phyloP scores from a whole-genome alignment of 2,113 vertebrate genomes.

The Onychostoma macrolepis region DNA sequence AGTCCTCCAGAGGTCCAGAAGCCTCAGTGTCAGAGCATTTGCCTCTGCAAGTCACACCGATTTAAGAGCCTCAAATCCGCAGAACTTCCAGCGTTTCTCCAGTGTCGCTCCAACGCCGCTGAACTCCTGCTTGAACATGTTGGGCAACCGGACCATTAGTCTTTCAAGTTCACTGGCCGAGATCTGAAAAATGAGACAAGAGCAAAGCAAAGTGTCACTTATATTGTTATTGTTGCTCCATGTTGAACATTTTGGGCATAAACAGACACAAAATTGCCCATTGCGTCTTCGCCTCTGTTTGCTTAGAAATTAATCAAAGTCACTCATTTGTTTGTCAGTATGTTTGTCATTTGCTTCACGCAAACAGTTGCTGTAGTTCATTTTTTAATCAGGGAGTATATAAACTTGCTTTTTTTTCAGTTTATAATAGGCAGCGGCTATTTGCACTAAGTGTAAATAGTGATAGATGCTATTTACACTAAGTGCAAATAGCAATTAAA shows the following conservation, averaged over 20 bases:
- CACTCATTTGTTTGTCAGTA: conserved; percentile 7
- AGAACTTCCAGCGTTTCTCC: conserved; percentile 98
- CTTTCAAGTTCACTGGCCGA: conserved; percentile 90
- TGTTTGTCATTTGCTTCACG: not conserved
- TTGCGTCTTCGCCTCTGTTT: not conserved
- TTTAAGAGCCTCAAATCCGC: conserved; percentile 91
- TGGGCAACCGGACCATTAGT: conserved; percentile 88
- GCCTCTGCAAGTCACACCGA: conserved; percentile 77
- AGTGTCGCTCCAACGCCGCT: conserved; percentile 93
- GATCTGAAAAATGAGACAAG: conserved; percentile 74
- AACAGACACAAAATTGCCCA: not conserved
- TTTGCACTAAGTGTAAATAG: no score
- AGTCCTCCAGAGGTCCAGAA: conserved; percentile 28
- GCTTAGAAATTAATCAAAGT: not conserved
- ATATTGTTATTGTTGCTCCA: not conserved
- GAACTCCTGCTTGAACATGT: conserved; percentile 95
- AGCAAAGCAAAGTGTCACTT: not conserved
- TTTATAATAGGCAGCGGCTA: no score
- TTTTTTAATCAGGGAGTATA: not conserved
- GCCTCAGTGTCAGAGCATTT: conserved; percentile 1
- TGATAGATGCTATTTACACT: no score
- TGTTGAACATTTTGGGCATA: not conserved
- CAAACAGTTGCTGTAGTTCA: conserved; percentile 1
- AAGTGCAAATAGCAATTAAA: no score
- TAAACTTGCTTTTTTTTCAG: not conserved